Percentiles rank a stretch among this genome's conserved stretches.
Evolutionary conservation across 1,140 invertebrate genomes (phyloP).

Genomic region (Drosophila mojavensis): DNA sequence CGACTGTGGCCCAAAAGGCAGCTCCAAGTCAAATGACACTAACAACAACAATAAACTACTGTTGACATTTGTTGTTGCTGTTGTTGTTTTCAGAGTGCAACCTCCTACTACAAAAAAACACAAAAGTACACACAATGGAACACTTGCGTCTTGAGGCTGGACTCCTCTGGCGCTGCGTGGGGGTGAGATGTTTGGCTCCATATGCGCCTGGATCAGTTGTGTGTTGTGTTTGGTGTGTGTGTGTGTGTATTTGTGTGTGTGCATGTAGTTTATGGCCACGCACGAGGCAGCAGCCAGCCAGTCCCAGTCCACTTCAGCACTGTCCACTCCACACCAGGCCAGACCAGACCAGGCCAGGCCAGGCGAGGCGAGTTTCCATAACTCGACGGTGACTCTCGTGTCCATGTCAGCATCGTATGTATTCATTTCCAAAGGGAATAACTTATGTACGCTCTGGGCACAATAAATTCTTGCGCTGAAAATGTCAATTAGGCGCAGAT

Average conservation of each 20-base stretch:
- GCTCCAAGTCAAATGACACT: slow-evolving; percentile 79
- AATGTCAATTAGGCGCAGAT: slow-evolving; percentile 79
- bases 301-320: background rate
- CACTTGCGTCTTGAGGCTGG: slow-evolving; percentile 64
- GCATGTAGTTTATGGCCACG: slow-evolving; percentile 77
- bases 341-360: slow-evolving; percentile 26
- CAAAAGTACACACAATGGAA: slow-evolving; percentile 62
- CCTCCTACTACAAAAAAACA: slow-evolving; percentile 60
- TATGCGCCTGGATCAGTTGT: slow-evolving; percentile 30
- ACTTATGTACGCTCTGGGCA: slow-evolving; percentile 84
- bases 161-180: slow-evolving; percentile 65
- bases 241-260: slow-evolving; percentile 17
- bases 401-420: slow-evolving; percentile 70
- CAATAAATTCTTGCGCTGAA: slow-evolving; percentile 84
- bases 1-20: slow-evolving; percentile 73
- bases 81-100: slow-evolving; percentile 37
- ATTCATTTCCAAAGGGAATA: slow-evolving; percentile 84
- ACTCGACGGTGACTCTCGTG: slow-evolving; percentile 50
- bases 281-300: slow-evolving; percentile 42
- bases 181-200: slow-evolving; percentile 52
- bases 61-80: slow-evolving; percentile 71
- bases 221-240: no score
- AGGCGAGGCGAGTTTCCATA: slow-evolving; percentile 45
- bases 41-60: slow-evolving; percentile 82
- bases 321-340: background rate